These are phyloP conservation scores for Platysternon megacephalum DNA, from an alignment of 2,113 vertebrate species.

Conservation along the genomic window DNA sequence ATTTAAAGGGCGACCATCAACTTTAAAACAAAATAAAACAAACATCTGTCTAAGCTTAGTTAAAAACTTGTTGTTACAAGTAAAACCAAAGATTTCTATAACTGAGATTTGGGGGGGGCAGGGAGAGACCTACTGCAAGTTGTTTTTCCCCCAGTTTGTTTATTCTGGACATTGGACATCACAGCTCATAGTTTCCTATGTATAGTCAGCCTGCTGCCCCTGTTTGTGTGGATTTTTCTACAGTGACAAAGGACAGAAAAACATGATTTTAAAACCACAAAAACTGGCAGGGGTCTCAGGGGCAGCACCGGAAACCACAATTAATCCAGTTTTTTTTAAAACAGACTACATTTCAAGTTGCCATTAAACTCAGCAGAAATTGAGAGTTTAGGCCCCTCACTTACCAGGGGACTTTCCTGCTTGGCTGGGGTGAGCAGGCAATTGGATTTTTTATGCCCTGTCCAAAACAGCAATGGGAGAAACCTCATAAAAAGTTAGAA, in stretches of 20 bases:
- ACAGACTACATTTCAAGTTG: not conserved
- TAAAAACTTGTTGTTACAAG: not conserved
- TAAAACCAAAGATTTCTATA: not conserved
- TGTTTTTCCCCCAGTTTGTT: not conserved
- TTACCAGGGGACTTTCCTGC: not conserved
- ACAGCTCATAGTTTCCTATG: not conserved
- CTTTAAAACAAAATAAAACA: not conserved
- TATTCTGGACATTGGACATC: not conserved
- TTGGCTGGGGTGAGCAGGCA: constrained; percentile 11
- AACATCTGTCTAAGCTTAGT: not conserved
- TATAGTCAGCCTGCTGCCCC: not conserved
- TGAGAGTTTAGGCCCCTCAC: not conserved
- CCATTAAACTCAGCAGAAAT: not conserved
- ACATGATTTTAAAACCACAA: not conserved
- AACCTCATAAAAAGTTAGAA: not conserved
- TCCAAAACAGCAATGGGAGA: not conserved
- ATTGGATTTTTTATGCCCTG: not conserved
- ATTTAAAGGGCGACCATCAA: not conserved
- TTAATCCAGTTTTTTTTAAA: not conserved
- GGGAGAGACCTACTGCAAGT: not conserved
- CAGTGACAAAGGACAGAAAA: not conserved
- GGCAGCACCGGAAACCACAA: not conserved
- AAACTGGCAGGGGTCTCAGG: not conserved
- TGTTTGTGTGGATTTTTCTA: not conserved
- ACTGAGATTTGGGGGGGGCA: not conserved